Evolutionary conservation across 1,140 invertebrate species (phyloP).

Genomic region (Spodoptera frugiperda): DNA sequence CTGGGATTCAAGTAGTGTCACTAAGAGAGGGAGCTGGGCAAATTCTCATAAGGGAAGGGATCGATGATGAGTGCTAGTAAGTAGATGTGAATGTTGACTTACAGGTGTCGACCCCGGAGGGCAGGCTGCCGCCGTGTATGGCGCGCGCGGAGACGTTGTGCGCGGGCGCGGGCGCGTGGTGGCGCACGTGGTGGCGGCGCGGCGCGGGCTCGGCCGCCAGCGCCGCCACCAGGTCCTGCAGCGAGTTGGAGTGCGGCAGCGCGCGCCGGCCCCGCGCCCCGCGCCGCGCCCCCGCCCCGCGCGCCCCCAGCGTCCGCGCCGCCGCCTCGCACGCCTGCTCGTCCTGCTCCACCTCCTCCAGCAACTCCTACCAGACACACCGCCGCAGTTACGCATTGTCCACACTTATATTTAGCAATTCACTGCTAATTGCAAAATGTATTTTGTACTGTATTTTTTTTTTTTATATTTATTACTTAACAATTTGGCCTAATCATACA

Average conservation of each 20-base stretch:
- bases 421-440: too few species aligned
- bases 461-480: too few species aligned
- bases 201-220: conserved; percentile 73
- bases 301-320: conserved; percentile 60
- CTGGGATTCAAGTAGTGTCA: too few species aligned
- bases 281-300: conserved; percentile 55
- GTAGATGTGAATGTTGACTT: conserved; percentile 18
- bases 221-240: conserved; percentile 81
- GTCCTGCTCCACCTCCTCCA: conserved; percentile 81
- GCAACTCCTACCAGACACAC: conserved; percentile 67
- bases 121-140: conserved; percentile 82
- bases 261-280: conserved; percentile 62
- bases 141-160: conserved; percentile 75
- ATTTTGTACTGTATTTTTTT: too few species aligned
- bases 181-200: conserved; percentile 62
- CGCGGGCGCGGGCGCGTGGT: conserved; percentile 54
- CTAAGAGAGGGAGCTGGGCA: too few species aligned
- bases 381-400: neutral
- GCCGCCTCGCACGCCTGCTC: conserved; percentile 77
- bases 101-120: conserved; percentile 84
- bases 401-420: neutral
- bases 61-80: too few species aligned
- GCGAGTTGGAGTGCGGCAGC: conserved; percentile 70
- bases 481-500: neutral
- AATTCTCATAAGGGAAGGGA: too few species aligned